Conservation (phyloP, 2,797 vertebrate genomes). For the Uromys caudimaculatus region DNA sequence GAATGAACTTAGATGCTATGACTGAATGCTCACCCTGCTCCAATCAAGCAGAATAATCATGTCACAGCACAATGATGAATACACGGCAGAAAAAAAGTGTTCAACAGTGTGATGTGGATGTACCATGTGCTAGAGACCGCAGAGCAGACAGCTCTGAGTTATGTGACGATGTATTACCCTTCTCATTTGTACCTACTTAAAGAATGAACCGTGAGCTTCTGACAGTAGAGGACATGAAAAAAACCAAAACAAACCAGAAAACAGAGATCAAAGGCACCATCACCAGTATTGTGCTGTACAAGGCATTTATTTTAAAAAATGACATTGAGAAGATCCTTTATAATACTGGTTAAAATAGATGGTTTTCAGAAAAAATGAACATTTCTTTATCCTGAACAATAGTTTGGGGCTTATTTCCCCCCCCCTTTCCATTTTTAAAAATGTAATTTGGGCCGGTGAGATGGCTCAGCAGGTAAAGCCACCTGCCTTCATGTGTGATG, state of each 20-base stretch:
- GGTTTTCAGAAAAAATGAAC: not conserved
- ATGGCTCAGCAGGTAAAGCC: not conserved
- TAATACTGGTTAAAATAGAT: constrained; percentile 11
- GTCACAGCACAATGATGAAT: constrained; percentile 40
- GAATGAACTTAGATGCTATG: constrained; percentile 28
- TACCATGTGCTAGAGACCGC: not conserved
- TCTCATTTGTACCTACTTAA: not conserved
- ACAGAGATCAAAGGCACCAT: not conserved
- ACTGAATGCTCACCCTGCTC: constrained; percentile 21
- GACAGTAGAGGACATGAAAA: not conserved
- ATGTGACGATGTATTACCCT: not conserved
- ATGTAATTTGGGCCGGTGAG: not conserved
- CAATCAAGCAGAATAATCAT: constrained; percentile 42
- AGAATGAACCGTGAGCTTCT: constrained; percentile 34
- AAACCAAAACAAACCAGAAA: not conserved
- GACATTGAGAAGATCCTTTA: not conserved
- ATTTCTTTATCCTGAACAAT: constrained; percentile 44
- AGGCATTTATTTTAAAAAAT: constrained; percentile 45
- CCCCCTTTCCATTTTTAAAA: not conserved
- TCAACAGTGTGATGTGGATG: not conserved
- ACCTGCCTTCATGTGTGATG: not conserved
- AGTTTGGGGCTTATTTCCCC: not conserved
- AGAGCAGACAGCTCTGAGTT: constrained; percentile 7
- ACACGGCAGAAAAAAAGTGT: not conserved
- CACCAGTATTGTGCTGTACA: not conserved